Conservation (phyloP, 2,797 vertebrate species). For the Myioborus melanocephalus region DNA sequence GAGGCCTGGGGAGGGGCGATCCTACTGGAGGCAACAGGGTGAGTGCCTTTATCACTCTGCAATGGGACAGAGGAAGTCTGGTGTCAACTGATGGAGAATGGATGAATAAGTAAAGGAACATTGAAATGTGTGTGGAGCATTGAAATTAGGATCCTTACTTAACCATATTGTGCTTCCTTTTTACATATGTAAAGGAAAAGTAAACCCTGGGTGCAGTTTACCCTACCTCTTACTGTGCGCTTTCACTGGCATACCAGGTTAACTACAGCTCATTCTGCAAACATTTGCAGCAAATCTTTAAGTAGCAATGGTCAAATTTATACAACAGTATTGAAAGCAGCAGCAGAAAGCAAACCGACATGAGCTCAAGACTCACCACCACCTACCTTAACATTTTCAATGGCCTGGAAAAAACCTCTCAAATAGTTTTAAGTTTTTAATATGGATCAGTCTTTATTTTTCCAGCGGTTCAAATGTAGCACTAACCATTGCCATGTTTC, state of each 20-base stretch:
- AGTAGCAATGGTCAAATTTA: background rate
- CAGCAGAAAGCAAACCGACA: background rate
- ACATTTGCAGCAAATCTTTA: background rate
- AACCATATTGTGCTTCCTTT: background rate
- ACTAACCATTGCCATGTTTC: background rate
- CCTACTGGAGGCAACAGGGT: fast-evolving
- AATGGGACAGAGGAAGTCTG: background rate
- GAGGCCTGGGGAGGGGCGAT: fast-evolving
- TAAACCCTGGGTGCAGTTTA: background rate
- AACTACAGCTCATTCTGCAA: background rate
- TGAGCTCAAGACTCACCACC: background rate
- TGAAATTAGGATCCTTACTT: background rate
- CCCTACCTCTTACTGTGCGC: background rate
- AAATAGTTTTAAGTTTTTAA: conserved; percentile 24
- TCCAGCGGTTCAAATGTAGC: conserved; percentile 25
- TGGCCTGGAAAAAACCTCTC: conserved; percentile 43
- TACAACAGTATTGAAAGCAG: background rate
- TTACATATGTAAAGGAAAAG: background rate
- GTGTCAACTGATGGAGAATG: background rate
- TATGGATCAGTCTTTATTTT: conserved; percentile 45
- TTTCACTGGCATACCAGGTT: background rate
- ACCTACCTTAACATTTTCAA: conserved; percentile 17
- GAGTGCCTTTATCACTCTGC: background rate
- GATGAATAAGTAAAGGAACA: background rate
- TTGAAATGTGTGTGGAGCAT: background rate